Evolutionary conservation across 2,113 vertebrate species (phyloP).

Genomic region (Panthera tigris): DNA sequence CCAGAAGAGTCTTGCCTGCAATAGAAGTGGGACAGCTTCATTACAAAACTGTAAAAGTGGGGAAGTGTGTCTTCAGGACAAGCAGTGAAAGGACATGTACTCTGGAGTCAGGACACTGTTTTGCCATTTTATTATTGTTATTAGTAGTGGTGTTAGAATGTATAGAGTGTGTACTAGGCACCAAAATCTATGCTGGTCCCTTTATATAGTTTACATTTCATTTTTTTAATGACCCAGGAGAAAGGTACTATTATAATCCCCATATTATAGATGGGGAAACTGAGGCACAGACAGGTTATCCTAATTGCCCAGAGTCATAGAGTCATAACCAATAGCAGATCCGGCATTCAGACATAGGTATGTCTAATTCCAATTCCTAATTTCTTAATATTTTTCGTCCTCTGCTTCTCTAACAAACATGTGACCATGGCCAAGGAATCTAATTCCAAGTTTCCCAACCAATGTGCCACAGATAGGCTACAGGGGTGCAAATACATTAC

Average conservation of each 20-base stretch:
- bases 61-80: not conserved
- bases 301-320: not conserved
- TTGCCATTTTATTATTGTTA: not conserved
- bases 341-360: conserved; percentile 20
- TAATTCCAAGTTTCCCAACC: not conserved
- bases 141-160: not conserved
- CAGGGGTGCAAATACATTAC: not conserved
- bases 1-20: not conserved
- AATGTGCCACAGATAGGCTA: not conserved
- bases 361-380: not conserved
- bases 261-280: not conserved
- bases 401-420: not conserved
- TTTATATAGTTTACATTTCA: conserved; percentile 18
- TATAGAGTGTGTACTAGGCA: not conserved
- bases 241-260: not conserved
- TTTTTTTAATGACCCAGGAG: not conserved
- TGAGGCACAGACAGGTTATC: not conserved
- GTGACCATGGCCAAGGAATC: not conserved
- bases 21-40: not conserved
- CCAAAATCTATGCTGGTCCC: not conserved
- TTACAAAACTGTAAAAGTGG: not conserved
- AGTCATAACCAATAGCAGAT: not conserved
- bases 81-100: not conserved
- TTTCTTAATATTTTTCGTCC: not conserved
- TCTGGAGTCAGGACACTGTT: not conserved